Base-by-base conservation (phyloP, 2,888 invertebrate species). In the Junonia oenone region DNA sequence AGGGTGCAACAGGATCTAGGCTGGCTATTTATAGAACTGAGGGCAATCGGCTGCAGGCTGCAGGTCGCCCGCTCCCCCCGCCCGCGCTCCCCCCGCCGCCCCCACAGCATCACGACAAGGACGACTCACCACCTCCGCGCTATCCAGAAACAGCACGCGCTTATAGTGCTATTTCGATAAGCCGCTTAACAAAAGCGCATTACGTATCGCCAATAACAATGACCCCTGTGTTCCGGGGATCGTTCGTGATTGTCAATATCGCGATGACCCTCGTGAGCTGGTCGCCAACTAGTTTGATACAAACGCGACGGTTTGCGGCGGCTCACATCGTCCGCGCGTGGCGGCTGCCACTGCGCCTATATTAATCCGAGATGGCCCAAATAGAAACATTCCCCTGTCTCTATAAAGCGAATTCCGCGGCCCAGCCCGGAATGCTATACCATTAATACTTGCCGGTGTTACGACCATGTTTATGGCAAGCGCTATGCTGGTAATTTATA, bases 11-110 rank as follows among this genome's bases (percentile, higher is more conserved):
- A 46, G 56, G 55, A 58, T 54, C 60, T 61, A 57, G 58, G 59
- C 54, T 53, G 55, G 52, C 61, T 64, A 64, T 64, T 64, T 64
- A 61, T 64, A 64, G 63, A 55, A 37, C 35, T 40, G 55, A 57
- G 57, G 56, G 52, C 52, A 37, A 45, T 48, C 51, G 49, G 56
- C 47, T 56, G 55, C 49, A 54, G 47, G 55, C 45, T 59, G 59
- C 59, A 59, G 43, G 27, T 49, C 50, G 45, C 37, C 46, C 19
- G 26, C 15, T 6, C 13, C 45, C n/a, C 49, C 22, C 26, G 27
- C 29, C 33, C 11, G 11, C 29, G 45, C 22, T 15, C 29, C 8
- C 38, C 38, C n/a, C 38, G 8, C 35, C 43, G 31, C 9, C 43
- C 27, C 43, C 13, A 26, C 26, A 22, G n/a, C 47, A 50, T 29